Percentiles rank a stretch among this genome's conserved stretches.
phyloP scores from a whole-genome alignment of 2,888 invertebrate species.

The Ormyrus rosae region DNA sequence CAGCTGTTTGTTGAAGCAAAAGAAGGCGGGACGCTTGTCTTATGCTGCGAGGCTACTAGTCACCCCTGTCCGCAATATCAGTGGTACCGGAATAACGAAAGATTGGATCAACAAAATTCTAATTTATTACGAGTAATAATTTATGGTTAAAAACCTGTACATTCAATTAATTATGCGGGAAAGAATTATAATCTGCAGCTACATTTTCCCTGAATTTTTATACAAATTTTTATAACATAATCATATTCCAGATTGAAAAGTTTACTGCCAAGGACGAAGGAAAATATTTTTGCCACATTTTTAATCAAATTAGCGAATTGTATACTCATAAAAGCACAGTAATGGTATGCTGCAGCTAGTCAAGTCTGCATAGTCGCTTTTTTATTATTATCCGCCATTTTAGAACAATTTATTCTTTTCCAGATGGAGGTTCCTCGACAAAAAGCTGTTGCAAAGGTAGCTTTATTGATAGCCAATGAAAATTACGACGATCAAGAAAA shows the following conservation, averaged over 20 bases:
- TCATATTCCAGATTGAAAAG: constrained; percentile 59
- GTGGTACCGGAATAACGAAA: constrained; percentile 67
- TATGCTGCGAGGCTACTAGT: constrained; percentile 63
- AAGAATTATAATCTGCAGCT: too few species aligned
- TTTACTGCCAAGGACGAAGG: constrained; percentile 66
- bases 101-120: constrained; percentile 60
- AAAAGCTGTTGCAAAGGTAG: constrained; percentile 69
- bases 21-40: constrained; percentile 60
- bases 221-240: background rate
- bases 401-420: background rate
- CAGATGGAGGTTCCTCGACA: constrained; percentile 65
- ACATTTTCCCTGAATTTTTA: background rate
- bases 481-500: constrained; percentile 64
- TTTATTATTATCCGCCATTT: too few species aligned
- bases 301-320: constrained; percentile 64
- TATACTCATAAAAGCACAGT: constrained; percentile 64
- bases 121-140: constrained; percentile 62
- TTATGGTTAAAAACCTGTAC: background rate
- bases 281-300: constrained; percentile 69
- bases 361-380: too few species aligned
- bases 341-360: constrained; percentile 59
- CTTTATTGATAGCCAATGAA: constrained; percentile 70
- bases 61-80: constrained; percentile 66
- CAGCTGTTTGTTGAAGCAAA: constrained; percentile 61
- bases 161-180: too few species aligned